Evolutionary conservation across 2,888 invertebrate genomes (phyloP).

Genomic region (Gastrophysa polygoni): DNA sequence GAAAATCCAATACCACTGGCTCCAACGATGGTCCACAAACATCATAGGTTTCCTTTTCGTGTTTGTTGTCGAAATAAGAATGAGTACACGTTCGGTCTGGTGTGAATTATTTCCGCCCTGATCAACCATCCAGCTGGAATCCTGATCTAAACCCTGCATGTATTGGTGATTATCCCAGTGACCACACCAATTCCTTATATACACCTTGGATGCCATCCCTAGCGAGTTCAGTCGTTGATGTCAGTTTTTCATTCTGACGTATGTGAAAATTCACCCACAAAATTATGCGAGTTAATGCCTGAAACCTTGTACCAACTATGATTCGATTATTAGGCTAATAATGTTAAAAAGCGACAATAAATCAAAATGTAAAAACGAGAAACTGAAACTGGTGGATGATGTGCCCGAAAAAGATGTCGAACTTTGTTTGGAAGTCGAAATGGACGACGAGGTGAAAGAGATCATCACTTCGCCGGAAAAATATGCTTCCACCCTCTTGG

Average conservation of each 20-base stretch:
- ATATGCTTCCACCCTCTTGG: conserved; percentile 47
- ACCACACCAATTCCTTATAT: no score
- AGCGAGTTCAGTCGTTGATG: no score
- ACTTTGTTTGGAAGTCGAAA: conserved; percentile 52
- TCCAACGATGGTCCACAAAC: no score
- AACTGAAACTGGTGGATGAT: conserved; percentile 24
- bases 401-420: conserved; percentile 41
- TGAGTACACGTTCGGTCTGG: no score
- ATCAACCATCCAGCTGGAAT: no score
- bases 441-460: conserved; percentile 49
- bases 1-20: no score
- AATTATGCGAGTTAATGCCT: conserved; percentile 27
- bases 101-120: no score
- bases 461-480: conserved; percentile 47
- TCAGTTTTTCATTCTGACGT: conserved; percentile 1
- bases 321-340: conserved; percentile 17
- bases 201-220: no score
- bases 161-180: no score
- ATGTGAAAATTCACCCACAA: conserved; percentile 6
- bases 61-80: no score
- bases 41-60: no score
- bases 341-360: conserved; percentile 34
- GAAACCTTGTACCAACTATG: conserved; percentile 25
- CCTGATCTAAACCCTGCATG: no score
- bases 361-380: conserved; percentile 28